Conservation (phyloP, 2,113 vertebrate species). For the Ciconia maguari region DNA sequence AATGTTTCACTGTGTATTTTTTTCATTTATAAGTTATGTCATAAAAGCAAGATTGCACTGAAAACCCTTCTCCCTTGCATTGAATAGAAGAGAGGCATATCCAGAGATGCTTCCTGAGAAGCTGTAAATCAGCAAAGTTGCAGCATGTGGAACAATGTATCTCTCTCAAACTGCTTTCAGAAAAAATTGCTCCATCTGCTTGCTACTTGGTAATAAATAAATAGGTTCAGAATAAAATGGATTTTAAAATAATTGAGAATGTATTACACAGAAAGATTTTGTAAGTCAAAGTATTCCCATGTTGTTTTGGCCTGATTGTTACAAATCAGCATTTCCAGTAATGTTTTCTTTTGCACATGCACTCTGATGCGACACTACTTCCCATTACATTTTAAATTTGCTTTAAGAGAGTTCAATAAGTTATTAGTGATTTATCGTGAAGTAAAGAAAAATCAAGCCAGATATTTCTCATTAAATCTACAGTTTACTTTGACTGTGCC, state of each 20-base stretch:
- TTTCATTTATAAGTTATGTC: background rate
- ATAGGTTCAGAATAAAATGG: constrained; percentile 53
- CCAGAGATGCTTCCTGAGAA: background rate
- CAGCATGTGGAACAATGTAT: constrained; percentile 21
- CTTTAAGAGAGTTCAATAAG: background rate
- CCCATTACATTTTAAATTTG: background rate
- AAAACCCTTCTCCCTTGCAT: background rate
- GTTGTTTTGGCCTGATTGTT: background rate
- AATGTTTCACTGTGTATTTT: background rate
- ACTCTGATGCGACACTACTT: background rate
- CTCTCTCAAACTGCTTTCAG: constrained; percentile 58
- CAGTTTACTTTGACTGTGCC: background rate
- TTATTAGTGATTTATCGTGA: background rate
- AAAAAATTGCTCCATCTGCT: constrained; percentile 71
- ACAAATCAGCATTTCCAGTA: background rate
- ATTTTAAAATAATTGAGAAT: constrained; percentile 57
- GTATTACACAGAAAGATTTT: constrained; percentile 37
- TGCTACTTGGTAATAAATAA: constrained; percentile 68
- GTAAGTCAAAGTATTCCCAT: background rate
- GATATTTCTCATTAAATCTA: background rate
- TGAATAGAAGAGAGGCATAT: background rate
- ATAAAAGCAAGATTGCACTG: background rate
- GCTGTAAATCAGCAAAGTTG: constrained; percentile 56
- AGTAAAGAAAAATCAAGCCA: background rate
- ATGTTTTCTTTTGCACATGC: background rate